phyloP scores from a whole-genome alignment of 2,797 vertebrate species.

The Schizothorax lantsangensis region DNA sequence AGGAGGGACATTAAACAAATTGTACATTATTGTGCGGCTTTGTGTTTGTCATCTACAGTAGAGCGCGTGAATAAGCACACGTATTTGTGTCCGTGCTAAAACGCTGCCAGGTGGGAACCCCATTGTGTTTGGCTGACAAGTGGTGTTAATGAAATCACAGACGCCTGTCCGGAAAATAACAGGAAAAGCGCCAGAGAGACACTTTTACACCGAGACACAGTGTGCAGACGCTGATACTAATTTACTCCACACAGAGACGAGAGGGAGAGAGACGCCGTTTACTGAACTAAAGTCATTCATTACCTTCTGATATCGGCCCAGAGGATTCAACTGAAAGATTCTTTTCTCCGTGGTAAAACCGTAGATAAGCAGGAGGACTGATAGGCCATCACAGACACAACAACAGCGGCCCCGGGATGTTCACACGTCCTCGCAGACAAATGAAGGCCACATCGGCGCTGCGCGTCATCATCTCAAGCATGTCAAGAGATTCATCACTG shows the following conservation, averaged over 20 bases:
- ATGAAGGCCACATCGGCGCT: conserved; percentile 93
- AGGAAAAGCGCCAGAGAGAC: conserved; percentile 65
- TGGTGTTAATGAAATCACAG: conserved; percentile 78
- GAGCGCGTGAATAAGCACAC: conserved; percentile 53
- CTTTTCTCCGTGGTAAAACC: conserved; percentile 75
- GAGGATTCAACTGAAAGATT: conserved; percentile 80
- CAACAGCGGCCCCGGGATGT: conserved; percentile 89
- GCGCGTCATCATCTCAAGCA: conserved; percentile 86
- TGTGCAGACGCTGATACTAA: conserved; percentile 69
- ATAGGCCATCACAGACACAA: conserved; percentile 88
- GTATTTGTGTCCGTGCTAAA: conserved; percentile 59
- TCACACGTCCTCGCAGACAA: conserved; percentile 91
- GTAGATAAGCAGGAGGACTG: conserved; percentile 90
- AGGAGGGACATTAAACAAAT: conserved; percentile 76
- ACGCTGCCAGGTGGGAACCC: conserved; percentile 74
- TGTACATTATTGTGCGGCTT: conserved; percentile 72
- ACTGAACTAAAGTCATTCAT: conserved; percentile 64
- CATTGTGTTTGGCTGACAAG: conserved; percentile 74
- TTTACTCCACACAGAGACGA: conserved; percentile 70
- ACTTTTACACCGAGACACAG: conserved; percentile 45
- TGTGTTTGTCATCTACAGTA: conserved; percentile 70
- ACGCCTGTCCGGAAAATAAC: conserved; percentile 68
- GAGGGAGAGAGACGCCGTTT: conserved; percentile 63
- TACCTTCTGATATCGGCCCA: conserved; percentile 74
- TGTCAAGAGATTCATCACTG: conserved; percentile 95